Conservation (phyloP, 2,113 vertebrate species). For the Podarcis muralis region DNA sequence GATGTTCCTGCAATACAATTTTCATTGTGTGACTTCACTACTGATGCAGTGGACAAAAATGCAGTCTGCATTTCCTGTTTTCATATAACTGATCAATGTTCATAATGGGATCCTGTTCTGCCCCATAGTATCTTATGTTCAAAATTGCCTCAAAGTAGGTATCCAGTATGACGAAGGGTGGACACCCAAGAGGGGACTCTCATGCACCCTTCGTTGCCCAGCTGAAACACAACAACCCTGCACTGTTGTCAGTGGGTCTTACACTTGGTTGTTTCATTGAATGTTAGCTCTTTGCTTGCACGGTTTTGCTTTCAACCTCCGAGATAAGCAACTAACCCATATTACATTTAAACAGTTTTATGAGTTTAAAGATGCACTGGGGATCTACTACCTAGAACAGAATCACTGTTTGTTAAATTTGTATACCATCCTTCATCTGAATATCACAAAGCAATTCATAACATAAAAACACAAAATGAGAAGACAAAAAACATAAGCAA, state of each 20-base stretch:
- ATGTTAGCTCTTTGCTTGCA: background rate
- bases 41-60: background rate
- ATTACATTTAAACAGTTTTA: background rate
- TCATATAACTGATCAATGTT: background rate
- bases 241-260: too few relatives aligned
- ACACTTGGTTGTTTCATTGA: background rate
- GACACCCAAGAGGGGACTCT: too few relatives aligned
- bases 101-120: background rate
- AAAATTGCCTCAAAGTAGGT: background rate
- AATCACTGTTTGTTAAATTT: background rate
- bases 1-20: background rate
- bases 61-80: background rate
- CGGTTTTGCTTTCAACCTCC: background rate
- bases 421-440: too few relatives aligned
- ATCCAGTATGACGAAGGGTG: background rate
- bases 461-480: too few relatives aligned
- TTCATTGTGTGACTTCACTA: background rate
- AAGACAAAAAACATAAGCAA: too few relatives aligned
- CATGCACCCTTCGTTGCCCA: too few relatives aligned
- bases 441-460: too few relatives aligned
- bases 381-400: constrained; percentile 23
- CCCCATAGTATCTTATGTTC: background rate
- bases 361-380: constrained; percentile 30
- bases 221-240: too few relatives aligned
- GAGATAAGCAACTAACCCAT: constrained; percentile 2